Percentiles rank a stretch among this genome's conserved stretches.
These are phyloP conservation scores for Haliclystus octoradiatus DNA, from an alignment of 30 jellyfish, hydroid and myxozoan genomes.

Conservation along the genomic window DNA sequence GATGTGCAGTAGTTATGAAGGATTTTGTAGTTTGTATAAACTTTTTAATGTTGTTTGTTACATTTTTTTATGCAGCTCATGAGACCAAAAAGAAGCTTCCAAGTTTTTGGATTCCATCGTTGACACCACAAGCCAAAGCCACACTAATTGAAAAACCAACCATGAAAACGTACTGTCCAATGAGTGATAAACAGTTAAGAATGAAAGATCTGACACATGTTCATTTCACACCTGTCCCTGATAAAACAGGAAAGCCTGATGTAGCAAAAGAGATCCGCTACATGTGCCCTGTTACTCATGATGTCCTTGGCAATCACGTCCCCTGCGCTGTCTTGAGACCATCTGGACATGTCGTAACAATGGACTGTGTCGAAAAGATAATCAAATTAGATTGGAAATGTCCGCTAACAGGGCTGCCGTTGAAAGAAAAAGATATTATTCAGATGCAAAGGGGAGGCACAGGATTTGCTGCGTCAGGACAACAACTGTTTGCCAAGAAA, in stretches of 20 bases:
- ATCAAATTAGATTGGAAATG: constrained; percentile 77
- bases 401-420: constrained; percentile 62
- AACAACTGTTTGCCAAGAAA: constrained; percentile 34
- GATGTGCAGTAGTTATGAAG: constrained; percentile 11
- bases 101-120: constrained; percentile 89
- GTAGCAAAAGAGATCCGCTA: constrained; percentile 45
- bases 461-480: constrained; percentile 66
- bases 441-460: constrained; percentile 81
- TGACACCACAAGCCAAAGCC: constrained; percentile 77
- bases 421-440: constrained; percentile 64
- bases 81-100: constrained; percentile 47
- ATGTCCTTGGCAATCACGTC: constrained; percentile 57
- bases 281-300: constrained; percentile 83
- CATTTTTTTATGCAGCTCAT: neutral
- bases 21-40: constrained; percentile 3
- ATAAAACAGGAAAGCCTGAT: constrained; percentile 25
- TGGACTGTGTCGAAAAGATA: constrained; percentile 79
- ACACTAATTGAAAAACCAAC: constrained; percentile 58
- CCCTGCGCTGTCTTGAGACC: constrained; percentile 88
- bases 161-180: constrained; percentile 69
- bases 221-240: constrained; percentile 62
- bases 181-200: constrained; percentile 61
- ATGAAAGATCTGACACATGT: constrained; percentile 62
- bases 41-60: neutral
- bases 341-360: constrained; percentile 80